Conservation (phyloP, 2,888 invertebrate genomes). For the Lumbricus terrestris region DNA sequence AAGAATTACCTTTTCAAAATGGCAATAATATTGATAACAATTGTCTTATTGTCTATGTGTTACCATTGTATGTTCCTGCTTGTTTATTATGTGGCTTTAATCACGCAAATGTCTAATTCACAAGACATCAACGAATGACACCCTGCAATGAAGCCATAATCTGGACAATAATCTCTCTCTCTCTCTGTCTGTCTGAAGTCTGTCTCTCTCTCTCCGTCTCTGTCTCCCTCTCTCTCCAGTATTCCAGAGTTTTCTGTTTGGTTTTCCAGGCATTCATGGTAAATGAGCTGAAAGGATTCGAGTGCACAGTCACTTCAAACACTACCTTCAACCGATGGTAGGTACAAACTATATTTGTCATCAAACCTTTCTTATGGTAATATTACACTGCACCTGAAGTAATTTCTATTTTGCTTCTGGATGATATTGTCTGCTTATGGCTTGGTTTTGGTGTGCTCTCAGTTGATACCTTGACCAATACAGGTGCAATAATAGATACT, state of each 20-base stretch:
- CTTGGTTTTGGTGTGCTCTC: background rate
- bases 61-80: too few species aligned
- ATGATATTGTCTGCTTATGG: background rate
- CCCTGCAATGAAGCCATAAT: too few species aligned
- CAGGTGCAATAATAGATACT: too few species aligned
- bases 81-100: too few species aligned
- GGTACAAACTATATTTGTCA: background rate
- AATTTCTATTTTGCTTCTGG: background rate
- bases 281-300: conserved; percentile 34
- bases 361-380: background rate
- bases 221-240: background rate
- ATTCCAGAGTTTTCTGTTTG: background rate
- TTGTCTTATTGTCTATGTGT: too few species aligned
- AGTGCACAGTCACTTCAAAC: background rate
- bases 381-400: background rate
- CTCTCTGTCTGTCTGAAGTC: background rate
- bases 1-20: too few species aligned
- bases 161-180: background rate
- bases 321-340: background rate
- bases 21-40: too few species aligned
- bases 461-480: too few species aligned
- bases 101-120: too few species aligned
- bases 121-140: too few species aligned
- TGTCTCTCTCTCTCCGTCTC: background rate
- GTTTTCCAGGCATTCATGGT: conserved; percentile 34